Conservation (phyloP, 2,113 vertebrate genomes). For the Phrynocephalus versicolor region DNA sequence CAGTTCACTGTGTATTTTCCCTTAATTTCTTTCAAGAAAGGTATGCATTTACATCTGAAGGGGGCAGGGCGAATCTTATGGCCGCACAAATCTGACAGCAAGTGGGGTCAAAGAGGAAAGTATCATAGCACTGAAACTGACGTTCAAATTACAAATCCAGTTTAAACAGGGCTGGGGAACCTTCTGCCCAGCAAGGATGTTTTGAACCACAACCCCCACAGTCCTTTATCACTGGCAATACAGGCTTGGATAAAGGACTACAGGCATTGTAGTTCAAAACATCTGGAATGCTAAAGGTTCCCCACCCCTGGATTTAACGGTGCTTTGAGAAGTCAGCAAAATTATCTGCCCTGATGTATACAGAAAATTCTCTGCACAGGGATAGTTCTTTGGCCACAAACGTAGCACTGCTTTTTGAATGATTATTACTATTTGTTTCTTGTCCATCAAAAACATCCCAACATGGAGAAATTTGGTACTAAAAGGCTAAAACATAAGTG, state of each 20-base stretch:
- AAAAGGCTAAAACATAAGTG: neutral
- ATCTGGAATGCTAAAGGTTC: no score
- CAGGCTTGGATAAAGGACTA: no score
- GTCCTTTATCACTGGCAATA: no score
- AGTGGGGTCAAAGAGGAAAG: neutral
- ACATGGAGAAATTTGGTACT: neutral
- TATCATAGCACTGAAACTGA: neutral
- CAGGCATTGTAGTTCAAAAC: no score
- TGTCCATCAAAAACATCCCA: neutral
- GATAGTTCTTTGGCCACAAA: neutral
- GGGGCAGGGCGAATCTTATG: neutral
- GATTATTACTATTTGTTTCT: neutral
- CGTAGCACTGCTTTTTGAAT: neutral
- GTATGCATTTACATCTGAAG: no score
- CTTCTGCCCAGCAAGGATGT: no score
- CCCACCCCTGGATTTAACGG: no score
- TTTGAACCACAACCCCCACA: no score
- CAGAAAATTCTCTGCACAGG: neutral
- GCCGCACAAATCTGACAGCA: neutral
- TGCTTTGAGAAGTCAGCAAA: neutral
- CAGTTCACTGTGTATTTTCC: neutral
- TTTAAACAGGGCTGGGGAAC: no score
- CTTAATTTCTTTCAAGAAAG: neutral
- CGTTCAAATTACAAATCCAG: neutral
- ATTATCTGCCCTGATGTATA: neutral